A percentile compares a stretch with the other conserved stretches of the same genome.
Conservation (phyloP, 2,888 invertebrate species). For the Eugnorisma glareosa region DNA sequence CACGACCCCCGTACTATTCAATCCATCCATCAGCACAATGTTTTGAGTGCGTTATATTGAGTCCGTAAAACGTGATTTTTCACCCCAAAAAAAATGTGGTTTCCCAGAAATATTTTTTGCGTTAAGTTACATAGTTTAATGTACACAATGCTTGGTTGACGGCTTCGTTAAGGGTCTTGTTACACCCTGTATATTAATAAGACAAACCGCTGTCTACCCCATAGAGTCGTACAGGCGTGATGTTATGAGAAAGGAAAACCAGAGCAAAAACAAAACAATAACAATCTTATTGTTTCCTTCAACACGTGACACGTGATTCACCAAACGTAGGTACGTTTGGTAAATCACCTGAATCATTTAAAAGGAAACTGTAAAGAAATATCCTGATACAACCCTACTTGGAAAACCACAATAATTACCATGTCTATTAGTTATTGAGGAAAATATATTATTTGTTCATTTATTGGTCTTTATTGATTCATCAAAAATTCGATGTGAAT, state of each 20-base stretch:
- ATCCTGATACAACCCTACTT: constrained; percentile 9
- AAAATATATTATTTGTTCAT: background rate
- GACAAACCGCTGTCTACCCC: background rate
- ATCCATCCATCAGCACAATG: too few species aligned
- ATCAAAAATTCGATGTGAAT: background rate
- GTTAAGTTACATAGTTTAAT: too few species aligned
- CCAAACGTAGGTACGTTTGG: background rate
- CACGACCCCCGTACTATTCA: too few species aligned
- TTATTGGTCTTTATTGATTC: background rate
- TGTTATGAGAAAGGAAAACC: constrained; percentile 12
- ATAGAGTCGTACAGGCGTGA: background rate
- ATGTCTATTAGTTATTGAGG: constrained; percentile 4
- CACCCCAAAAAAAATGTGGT: too few species aligned
- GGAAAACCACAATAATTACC: background rate
- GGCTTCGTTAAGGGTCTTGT: too few species aligned
- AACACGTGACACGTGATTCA: constrained; percentile 7
- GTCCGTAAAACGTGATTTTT: too few species aligned
- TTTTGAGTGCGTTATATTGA: too few species aligned
- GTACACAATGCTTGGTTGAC: too few species aligned
- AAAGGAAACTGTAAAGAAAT: constrained; percentile 21
- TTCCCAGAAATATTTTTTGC: too few species aligned
- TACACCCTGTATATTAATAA: too few species aligned
- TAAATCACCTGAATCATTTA: constrained; percentile 36
- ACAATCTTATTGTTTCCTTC: background rate
- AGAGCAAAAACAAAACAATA: constrained; percentile 1